These are phyloP conservation scores for Galerucella pusilla DNA, from an alignment of 2,888 invertebrate genomes.

Conservation along the genomic window DNA sequence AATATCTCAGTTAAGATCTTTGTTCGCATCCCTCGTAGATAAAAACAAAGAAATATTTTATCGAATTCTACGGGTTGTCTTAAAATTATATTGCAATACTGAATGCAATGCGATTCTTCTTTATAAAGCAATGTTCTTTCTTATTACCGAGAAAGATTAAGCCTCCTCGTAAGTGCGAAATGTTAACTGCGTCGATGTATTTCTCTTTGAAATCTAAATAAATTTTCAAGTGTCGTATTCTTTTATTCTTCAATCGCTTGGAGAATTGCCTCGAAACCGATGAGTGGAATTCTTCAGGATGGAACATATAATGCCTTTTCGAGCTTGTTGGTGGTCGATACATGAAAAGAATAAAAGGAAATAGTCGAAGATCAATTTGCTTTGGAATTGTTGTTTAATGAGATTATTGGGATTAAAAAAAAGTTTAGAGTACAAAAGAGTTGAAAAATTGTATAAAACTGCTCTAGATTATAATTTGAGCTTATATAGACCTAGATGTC, in stretches of 20 bases:
- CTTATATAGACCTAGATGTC: too few relatives aligned
- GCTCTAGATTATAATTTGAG: too few relatives aligned
- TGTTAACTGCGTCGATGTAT: conserved; percentile 36
- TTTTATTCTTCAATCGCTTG: conserved; percentile 18
- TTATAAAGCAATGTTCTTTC: conserved; percentile 36
- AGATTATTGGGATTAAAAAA: background rate
- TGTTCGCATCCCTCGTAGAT: conserved; percentile 10
- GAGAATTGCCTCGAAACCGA: conserved; percentile 19
- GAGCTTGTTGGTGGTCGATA: conserved; percentile 24
- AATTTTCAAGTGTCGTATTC: conserved; percentile 26
- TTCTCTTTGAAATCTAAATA: conserved; percentile 39
- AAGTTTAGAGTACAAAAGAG: too few relatives aligned
- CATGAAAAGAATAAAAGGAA: background rate
- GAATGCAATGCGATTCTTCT: conserved; percentile 44
- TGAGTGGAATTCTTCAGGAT: conserved; percentile 19
- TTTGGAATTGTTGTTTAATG: background rate
- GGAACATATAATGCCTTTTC: conserved; percentile 23
- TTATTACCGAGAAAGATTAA: conserved; percentile 41
- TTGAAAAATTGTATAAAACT: too few relatives aligned
- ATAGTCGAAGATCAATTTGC: conserved; percentile 16
- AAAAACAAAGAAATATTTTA: conserved; percentile 37
- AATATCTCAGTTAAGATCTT: background rate
- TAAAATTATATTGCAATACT: conserved; percentile 48
- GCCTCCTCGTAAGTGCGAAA: conserved; percentile 39
- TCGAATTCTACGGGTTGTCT: conserved; percentile 47